Percentiles rank a stretch among this genome's conserved stretches.
Evolutionary conservation across 2,797 vertebrate genomes (phyloP).

Genomic region (Malurus splendens): DNA sequence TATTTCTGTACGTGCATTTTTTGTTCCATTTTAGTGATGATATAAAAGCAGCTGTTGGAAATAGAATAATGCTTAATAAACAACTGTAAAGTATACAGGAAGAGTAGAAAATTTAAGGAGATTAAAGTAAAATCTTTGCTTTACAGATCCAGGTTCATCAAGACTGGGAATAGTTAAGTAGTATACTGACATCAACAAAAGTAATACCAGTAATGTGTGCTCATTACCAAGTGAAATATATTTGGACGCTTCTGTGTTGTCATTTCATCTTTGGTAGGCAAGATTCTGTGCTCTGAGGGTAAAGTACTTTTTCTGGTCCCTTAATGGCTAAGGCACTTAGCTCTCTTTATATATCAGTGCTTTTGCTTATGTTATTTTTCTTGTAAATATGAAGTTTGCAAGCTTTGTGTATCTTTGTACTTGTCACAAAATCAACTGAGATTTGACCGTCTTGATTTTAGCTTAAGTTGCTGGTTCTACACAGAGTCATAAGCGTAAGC

Average conservation of each 20-base stretch:
- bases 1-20: not conserved
- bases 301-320: not conserved
- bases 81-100: not conserved
- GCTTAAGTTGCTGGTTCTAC: not conserved
- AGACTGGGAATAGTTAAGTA: not conserved
- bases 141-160: not conserved
- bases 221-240: not conserved
- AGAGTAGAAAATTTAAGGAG: not conserved
- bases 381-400: not conserved
- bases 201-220: not conserved
- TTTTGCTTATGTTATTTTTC: not conserved
- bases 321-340: not conserved
- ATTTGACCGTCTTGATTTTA: not conserved
- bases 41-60: not conserved
- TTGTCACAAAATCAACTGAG: not conserved
- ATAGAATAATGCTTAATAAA: not conserved
- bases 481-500: not conserved
- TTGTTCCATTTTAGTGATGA: not conserved
- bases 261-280: not conserved
- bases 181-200: not conserved
- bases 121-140: not conserved
- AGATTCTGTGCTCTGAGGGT: not conserved
- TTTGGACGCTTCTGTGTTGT: not conserved
- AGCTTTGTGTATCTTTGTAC: not conserved
- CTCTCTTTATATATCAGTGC: not conserved